A percentile compares a stretch with the other conserved stretches of the same genome.
Evolutionary conservation across 2,888 invertebrate species (phyloP).

Genomic region (Leptinotarsa rubiginosa): DNA sequence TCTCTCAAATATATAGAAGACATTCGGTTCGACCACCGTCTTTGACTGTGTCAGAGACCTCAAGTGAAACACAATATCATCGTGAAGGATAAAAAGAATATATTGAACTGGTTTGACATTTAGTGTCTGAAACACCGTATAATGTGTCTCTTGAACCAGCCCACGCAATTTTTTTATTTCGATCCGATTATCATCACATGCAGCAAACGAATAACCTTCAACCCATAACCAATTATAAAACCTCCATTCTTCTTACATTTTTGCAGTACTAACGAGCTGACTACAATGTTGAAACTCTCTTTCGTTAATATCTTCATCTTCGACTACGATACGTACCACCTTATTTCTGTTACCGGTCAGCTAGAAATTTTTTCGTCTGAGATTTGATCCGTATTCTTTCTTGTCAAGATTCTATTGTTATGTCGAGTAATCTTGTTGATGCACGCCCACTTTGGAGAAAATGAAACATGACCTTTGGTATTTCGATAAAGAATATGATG

Average conservation of each 20-base stretch:
- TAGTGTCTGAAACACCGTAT: neutral
- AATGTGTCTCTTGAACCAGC: neutral
- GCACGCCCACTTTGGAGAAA: conserved; percentile 7
- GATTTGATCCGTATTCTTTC: conserved; percentile 12
- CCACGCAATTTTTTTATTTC: conserved; percentile 6
- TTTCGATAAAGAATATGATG: conserved; percentile 3
- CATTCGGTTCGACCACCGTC: too few relatives aligned
- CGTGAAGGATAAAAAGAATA: too few relatives aligned
- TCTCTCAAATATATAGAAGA: too few relatives aligned
- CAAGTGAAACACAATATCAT: too few relatives aligned
- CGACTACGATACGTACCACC: conserved; percentile 10
- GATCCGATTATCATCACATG: conserved; percentile 7
- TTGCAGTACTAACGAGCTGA: conserved; percentile 7
- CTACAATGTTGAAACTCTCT: conserved; percentile 7
- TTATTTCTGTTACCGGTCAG: conserved; percentile 12
- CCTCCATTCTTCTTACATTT: neutral
- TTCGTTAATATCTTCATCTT: conserved; percentile 18
- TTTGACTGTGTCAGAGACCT: too few relatives aligned
- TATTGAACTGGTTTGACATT: too few relatives aligned
- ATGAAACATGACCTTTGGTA: conserved; percentile 2
- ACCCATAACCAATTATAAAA: conserved; percentile 19
- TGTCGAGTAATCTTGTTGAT: conserved; percentile 2
- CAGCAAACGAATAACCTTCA: conserved; percentile 12
- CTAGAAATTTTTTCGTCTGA: neutral
- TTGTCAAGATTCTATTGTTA: conserved; percentile 16